Base-by-base conservation (phyloP, 2,888 invertebrate species). In the Sesamia inferens region DNA sequence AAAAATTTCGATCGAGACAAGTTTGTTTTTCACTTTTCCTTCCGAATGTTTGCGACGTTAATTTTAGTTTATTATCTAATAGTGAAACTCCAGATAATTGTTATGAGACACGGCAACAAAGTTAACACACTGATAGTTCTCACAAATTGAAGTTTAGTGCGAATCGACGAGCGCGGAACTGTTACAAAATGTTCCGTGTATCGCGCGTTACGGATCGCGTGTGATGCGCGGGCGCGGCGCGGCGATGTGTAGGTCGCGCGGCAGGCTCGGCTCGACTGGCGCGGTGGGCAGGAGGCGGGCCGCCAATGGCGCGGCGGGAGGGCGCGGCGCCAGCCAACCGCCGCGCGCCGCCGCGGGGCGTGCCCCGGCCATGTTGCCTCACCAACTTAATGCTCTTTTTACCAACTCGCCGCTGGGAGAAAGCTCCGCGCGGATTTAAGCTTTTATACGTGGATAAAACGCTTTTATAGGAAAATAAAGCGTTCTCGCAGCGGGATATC, bases 381-480 rank as follows among this genome's bases (percentile, higher is more conserved):
- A 90, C 91, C 91, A 88, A 74, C 82, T 92, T 95, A 94, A 94
- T 95, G 94, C 93, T 95, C 95, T 95, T 96, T 96, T 96, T 95
- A 93, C 94, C 93, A 90, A 91, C 90, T 91, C 91, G 93, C 92
- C 93, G 92, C 93, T 92, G 92, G 92, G 95, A 94, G 95, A 96
- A 95, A 96, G 96, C 95, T 95, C 94, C 91, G 92, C 93, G 93
- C 94, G 95, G 96, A 96, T 96, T 95, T 95, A 94, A 96, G 96
- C 95, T 96, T 96, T 96, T 96, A 95, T 95, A 94, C 94, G 95
- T 95, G 95, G 94, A 95, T 96, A 95, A 96, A 96, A 95, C 95
- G 96, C 95, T 95, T 95, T 96, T 95, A 96, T 95, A 92, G 94
- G 93, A 95, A 95, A 94, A 96, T 96, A 95, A 96, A 96, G 94